Conservation (phyloP, 2,797 vertebrate species). For the Diplodus sargus region DNA sequence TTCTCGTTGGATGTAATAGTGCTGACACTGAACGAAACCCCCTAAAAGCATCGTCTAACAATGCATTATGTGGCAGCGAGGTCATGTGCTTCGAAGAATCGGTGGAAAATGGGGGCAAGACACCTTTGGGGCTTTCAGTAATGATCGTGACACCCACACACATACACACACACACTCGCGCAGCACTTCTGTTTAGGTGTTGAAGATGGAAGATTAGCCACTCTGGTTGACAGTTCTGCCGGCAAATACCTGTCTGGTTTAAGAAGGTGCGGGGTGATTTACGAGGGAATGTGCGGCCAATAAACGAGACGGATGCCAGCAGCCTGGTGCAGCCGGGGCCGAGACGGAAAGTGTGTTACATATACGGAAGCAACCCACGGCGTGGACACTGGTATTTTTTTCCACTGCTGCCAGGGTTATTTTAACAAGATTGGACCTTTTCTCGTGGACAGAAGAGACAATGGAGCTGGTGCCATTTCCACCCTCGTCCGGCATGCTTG, state of each 20-base stretch:
- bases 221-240: conserved; percentile 46
- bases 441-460: conserved; percentile 57
- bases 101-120: conserved; percentile 44
- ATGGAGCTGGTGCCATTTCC: conserved; percentile 63
- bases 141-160: conserved; percentile 21
- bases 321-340: conserved; percentile 35
- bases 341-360: conserved; percentile 74
- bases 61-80: neutral
- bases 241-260: conserved; percentile 64
- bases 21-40: neutral
- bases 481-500: conserved; percentile 54
- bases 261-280: conserved; percentile 66
- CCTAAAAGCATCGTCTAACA: neutral
- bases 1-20: neutral
- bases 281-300: conserved; percentile 48
- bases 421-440: conserved; percentile 73
- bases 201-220: conserved; percentile 50
- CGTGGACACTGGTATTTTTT: conserved; percentile 61
- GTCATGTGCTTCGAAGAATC: conserved; percentile 5
- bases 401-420: conserved; percentile 69
- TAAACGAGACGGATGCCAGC: conserved; percentile 57
- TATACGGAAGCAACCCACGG: conserved; percentile 66
- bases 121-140: conserved; percentile 35
- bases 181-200: conserved; percentile 39
- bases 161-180: conserved; percentile 10